Conservation (phyloP, 2,888 invertebrate genomes). For the Selenia dentaria region DNA sequence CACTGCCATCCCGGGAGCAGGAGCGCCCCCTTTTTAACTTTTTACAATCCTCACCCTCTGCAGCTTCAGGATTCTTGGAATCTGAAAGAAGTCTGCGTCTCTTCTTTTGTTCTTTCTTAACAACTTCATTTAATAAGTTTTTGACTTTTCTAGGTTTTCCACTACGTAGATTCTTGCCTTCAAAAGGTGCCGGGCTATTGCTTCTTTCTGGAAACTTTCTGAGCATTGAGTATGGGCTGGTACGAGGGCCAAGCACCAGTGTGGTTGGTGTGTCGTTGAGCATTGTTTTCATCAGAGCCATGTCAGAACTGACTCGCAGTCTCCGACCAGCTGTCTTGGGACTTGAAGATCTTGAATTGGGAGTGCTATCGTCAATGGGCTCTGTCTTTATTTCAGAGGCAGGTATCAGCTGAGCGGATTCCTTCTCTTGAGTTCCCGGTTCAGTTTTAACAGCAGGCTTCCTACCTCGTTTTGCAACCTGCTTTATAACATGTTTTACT, state of each 20-base stretch:
- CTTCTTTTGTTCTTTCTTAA: slow-evolving; percentile 83
- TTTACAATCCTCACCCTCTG: slow-evolving; percentile 71
- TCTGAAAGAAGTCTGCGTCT: slow-evolving; percentile 83
- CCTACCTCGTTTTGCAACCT: slow-evolving; percentile 59
- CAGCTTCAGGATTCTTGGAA: slow-evolving; percentile 69
- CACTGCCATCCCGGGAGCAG: slow-evolving; percentile 83
- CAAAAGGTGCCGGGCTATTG: slow-evolving; percentile 75
- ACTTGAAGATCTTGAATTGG: slow-evolving; percentile 76
- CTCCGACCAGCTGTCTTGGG: slow-evolving; percentile 73
- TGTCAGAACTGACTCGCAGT: slow-evolving; percentile 73
- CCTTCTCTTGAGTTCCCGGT: slow-evolving; percentile 66
- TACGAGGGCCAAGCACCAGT: slow-evolving; percentile 69
- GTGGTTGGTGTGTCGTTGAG: slow-evolving; percentile 67
- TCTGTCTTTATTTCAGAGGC: slow-evolving; percentile 77
- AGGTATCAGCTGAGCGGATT: slow-evolving; percentile 67
- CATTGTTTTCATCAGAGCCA: slow-evolving; percentile 76
- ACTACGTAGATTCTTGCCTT: slow-evolving; percentile 86
- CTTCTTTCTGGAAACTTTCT: slow-evolving; percentile 74
- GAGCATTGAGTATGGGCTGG: slow-evolving; percentile 86
- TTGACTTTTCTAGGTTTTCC: slow-evolving; percentile 87
- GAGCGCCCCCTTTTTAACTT: slow-evolving; percentile 77
- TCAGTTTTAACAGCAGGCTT: slow-evolving; percentile 64
- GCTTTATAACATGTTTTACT: slow-evolving; percentile 65
- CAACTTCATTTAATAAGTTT: slow-evolving; percentile 82
- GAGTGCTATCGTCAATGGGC: slow-evolving; percentile 66